These are phyloP conservation scores for Phrynocephalus vlangalii DNA, from an alignment of 2,797 vertebrate genomes.

Conservation along the genomic window DNA sequence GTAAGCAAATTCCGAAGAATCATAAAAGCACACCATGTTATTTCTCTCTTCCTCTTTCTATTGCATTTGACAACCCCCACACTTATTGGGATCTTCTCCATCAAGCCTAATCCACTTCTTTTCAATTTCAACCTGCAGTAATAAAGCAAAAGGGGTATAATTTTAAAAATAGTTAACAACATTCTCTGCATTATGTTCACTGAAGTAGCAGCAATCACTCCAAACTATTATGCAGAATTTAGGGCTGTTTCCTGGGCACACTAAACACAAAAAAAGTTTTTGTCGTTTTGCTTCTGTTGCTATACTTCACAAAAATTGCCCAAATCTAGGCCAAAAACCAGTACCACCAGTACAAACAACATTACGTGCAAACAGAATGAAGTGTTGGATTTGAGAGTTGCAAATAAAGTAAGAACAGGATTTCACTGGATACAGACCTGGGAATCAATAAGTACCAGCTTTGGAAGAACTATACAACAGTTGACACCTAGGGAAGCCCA, in stretches of 20 bases:
- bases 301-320: background rate
- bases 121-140: constrained; percentile 93
- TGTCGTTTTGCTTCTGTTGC: background rate
- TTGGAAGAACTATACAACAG: background rate
- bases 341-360: background rate
- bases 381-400: background rate
- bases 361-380: background rate
- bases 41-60: constrained; percentile 71
- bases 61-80: constrained; percentile 89
- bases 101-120: constrained; percentile 92
- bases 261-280: background rate
- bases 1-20: background rate
- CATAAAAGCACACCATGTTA: background rate
- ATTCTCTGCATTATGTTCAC: background rate
- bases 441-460: background rate
- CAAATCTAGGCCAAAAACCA: background rate
- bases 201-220: background rate
- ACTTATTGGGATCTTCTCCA: constrained; percentile 85
- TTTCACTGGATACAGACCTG: background rate
- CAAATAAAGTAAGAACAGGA: background rate
- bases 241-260: background rate
- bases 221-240: background rate
- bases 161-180: constrained; percentile 54
- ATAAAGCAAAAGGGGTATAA: constrained; percentile 54
- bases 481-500: too few relatives aligned